Evolutionary conservation across 2,888 invertebrate species (phyloP), one percentile per base, ranked within the genome.

Genomic region (Hirtodrosophila trivittata): DNA sequence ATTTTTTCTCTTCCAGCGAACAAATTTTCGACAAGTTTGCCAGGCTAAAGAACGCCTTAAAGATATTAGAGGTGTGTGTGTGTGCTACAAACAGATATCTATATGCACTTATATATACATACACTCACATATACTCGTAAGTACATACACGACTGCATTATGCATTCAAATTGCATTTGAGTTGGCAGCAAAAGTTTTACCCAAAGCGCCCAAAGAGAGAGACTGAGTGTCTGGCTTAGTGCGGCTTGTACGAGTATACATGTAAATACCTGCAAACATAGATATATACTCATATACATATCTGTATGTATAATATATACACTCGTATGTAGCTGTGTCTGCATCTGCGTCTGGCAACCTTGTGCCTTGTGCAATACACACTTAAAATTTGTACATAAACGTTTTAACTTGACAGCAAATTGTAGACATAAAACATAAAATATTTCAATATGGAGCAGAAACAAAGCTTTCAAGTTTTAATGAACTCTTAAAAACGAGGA

Each of bases 11-110:
- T 75, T 51, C 13, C 32, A 41, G 43, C 46, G 66, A 49, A 82
- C 82, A 82, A 82, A 82, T 82, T 82, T 82, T 85, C 67, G 82
- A 82, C 86, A 82, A 85, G 81, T 82, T 82, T 67, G 68, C 66
- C 68, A 54, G 66, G 56, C 57, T 32, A 51, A 49, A 64, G 57
- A 67, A 67, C 67, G 71, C 63, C 78, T 74, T 46, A 42, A 75
- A 68, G 78, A 58, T 37, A 54, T 59, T 50, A 26, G 55, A 68
- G 70, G 63, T 51, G 64, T 50, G 68, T 73, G 64, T 45, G 33
- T 37, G 13, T 26, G 57, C 56, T 65, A 52, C 63, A 59, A 49
- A 47, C 39, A 67, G 49, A 55, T 49, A 57, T 56, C 39, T 37
- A 65, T 49, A 33, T 50, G 54, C 26, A 45, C 16, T 45, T 16